Conservation (phyloP, 2,113 vertebrate genomes). For the Callorhinus ursinus region DNA sequence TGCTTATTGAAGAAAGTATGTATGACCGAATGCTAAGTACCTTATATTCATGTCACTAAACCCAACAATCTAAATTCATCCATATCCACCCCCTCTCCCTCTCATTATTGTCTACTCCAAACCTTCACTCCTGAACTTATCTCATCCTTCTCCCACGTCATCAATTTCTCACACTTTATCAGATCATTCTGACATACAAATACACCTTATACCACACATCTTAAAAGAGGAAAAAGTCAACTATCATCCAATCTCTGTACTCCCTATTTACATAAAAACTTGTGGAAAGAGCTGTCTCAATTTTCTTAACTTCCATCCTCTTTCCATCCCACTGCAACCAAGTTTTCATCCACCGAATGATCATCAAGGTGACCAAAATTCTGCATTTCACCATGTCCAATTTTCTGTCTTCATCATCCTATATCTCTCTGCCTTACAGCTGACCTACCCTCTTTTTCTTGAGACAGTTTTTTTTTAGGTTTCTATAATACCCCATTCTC, state of each 20-base stretch:
- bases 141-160: not conserved
- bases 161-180: not conserved
- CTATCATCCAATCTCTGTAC: not conserved
- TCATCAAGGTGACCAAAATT: not conserved
- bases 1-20: not conserved
- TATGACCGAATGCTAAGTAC: not conserved
- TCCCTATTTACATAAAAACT: not conserved
- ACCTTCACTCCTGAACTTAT: not conserved
- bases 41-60: not conserved
- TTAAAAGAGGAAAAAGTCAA: not conserved
- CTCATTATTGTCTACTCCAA: not conserved
- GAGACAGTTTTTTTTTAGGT: not conserved
- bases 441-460: not conserved
- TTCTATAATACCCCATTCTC: not conserved
- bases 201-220: not conserved
- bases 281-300: not conserved
- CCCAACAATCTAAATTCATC: not conserved
- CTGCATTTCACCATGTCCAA: not conserved
- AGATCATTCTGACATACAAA: not conserved
- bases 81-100: not conserved
- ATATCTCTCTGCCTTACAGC: not conserved
- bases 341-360: slow-evolving; percentile 8
- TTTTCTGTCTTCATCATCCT: not conserved
- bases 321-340: not conserved
- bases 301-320: slow-evolving; percentile 16